These are phyloP conservation scores for Tragelaphus scriptus DNA, from an alignment of 2,113 vertebrate species.

Conservation along the genomic window DNA sequence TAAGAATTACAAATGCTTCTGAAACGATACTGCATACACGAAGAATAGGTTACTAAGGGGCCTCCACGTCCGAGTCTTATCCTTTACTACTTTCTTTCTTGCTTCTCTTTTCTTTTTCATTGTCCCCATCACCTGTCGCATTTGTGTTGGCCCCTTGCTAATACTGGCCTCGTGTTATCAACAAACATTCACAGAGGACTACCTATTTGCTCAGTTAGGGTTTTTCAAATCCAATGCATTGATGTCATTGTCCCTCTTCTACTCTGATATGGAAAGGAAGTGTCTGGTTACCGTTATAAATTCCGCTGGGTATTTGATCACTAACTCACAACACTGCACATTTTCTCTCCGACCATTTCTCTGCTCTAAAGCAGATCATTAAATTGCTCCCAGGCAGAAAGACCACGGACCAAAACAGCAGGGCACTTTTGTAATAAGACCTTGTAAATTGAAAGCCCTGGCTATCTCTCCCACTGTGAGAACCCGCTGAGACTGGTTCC, in stretches of 20 bases:
- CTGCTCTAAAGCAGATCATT: constrained; percentile 66
- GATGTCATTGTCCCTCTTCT: constrained; percentile 34
- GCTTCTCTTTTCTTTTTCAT: not conserved
- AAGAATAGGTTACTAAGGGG: not conserved
- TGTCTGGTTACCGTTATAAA: constrained; percentile 59
- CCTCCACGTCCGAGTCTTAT: not conserved
- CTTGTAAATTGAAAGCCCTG: constrained; percentile 72
- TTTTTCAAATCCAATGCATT: constrained; percentile 25
- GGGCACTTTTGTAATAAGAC: constrained; percentile 74
- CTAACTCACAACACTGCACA: constrained; percentile 28
- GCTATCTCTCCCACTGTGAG: constrained; percentile 62
- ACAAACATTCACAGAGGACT: not conserved
- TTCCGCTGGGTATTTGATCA: constrained; percentile 44
- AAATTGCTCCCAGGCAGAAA: constrained; percentile 69
- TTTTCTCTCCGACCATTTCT: constrained; percentile 62
- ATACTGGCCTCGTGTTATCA: not conserved
- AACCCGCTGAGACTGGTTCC: constrained; percentile 56
- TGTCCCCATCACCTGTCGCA: fast-evolving
- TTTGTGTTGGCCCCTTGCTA: not conserved
- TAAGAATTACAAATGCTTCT: not conserved
- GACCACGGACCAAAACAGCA: constrained; percentile 56
- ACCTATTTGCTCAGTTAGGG: constrained; percentile 4
- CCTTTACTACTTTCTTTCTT: not conserved
- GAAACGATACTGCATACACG: not conserved
- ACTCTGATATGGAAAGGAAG: constrained; percentile 60